A percentile compares a stretch with the other conserved stretches of the same genome.
phyloP scores from a whole-genome alignment of 2,113 vertebrate species.

The Fulmarus glacialis region DNA sequence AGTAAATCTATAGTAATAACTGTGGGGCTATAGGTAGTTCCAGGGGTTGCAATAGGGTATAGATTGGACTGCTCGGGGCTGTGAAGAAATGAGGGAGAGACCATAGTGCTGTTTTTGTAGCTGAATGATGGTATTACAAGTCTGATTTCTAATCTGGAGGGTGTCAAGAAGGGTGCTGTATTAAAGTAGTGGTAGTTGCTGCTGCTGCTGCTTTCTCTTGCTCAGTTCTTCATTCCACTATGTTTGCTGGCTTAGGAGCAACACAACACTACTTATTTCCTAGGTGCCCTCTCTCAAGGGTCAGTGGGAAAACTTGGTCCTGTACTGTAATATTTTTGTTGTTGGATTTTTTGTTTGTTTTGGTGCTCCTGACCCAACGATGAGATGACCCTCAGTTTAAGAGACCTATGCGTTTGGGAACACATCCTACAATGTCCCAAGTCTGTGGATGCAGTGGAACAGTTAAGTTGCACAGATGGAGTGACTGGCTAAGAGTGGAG shows the following conservation, averaged over 20 bases:
- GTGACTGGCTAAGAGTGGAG: background rate
- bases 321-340: background rate
- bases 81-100: background rate
- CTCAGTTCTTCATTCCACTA: background rate
- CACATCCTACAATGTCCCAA: background rate
- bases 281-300: background rate
- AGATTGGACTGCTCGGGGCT: background rate
- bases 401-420: background rate
- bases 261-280: background rate
- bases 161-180: background rate
- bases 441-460: background rate
- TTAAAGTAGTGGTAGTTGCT: background rate
- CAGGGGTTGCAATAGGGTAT: background rate
- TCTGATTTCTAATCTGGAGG: background rate
- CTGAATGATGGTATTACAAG: background rate
- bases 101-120: background rate
- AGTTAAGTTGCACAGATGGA: background rate
- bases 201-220: background rate
- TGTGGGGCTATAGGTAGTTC: background rate
- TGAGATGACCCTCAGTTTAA: background rate
- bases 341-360: background rate
- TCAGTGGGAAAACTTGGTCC: background rate
- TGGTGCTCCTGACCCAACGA: background rate
- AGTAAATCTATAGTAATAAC: background rate
- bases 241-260: background rate